Evolutionary conservation across 2,797 vertebrate genomes (phyloP).

Genomic region (Xenopus petersii): DNA sequence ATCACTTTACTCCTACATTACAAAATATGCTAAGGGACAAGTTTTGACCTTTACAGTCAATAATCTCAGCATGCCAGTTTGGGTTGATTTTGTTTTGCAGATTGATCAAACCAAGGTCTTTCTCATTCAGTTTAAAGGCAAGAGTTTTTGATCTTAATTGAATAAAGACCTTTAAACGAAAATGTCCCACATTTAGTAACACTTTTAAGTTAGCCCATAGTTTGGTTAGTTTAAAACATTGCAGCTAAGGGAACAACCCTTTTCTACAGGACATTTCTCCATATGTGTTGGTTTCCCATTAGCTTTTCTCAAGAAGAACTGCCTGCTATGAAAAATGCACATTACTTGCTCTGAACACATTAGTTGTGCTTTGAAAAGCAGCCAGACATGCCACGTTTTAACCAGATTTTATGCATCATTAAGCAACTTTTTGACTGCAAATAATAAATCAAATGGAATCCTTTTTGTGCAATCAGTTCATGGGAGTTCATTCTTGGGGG

Average conservation of each 20-base stretch:
- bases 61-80: neutral
- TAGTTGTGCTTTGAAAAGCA: slow-evolving; percentile 46
- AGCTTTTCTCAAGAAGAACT: slow-evolving; percentile 41
- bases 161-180: too few species aligned
- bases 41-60: slow-evolving; percentile 22
- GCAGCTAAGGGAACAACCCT: neutral
- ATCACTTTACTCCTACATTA: neutral
- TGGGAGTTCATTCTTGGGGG: slow-evolving; percentile 36
- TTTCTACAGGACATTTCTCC: slow-evolving; percentile 1
- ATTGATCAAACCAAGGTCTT: slow-evolving; percentile 9
- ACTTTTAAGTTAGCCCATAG: too few species aligned
- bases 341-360: slow-evolving; percentile 52
- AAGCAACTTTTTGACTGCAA: slow-evolving; percentile 57
- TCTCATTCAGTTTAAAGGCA: neutral
- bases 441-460: slow-evolving; percentile 42
- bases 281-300: slow-evolving; percentile 51
- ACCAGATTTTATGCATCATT: slow-evolving; percentile 51
- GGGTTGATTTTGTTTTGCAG: slow-evolving; percentile 9
- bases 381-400: slow-evolving; percentile 49
- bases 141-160: too few species aligned
- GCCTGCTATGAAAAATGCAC: slow-evolving; percentile 50
- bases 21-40: slow-evolving; percentile 14
- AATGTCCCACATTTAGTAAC: too few species aligned
- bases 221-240: neutral
- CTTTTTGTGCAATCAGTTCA: slow-evolving; percentile 38